These are phyloP conservation scores for Trichogramma dendrolimi DNA, from an alignment of 2,888 invertebrate species.

Conservation along the genomic window DNA sequence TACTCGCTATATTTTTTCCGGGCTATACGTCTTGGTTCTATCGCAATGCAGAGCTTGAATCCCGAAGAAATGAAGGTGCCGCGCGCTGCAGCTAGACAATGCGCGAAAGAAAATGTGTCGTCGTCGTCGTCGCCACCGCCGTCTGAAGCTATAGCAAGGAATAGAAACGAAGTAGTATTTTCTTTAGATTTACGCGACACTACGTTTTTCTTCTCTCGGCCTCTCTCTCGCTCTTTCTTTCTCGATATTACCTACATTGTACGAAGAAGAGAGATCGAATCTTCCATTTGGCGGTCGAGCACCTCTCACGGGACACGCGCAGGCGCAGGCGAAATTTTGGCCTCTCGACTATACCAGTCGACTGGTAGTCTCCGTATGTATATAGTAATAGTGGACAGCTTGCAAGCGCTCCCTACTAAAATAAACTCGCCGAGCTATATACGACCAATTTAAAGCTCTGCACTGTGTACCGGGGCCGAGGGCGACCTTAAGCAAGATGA, in stretches of 20 bases:
- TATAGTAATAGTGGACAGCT: not conserved
- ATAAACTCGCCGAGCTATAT: slow-evolving; percentile 1
- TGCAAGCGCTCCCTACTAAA: not conserved
- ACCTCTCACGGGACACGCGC: slow-evolving; percentile 39
- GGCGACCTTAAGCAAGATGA: slow-evolving; percentile 8
- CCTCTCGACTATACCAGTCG: too few species aligned
- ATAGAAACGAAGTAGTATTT: slow-evolving; percentile 39
- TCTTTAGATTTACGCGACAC: slow-evolving; percentile 45
- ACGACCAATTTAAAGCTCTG: slow-evolving; percentile 19
- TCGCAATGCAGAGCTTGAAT: too few species aligned
- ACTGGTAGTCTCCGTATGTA: too few species aligned
- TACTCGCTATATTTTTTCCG: not conserved
- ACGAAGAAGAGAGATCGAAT: slow-evolving; percentile 37
- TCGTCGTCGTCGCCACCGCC: slow-evolving; percentile 30
- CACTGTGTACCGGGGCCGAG: slow-evolving; percentile 1
- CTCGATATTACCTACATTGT: slow-evolving; percentile 34
- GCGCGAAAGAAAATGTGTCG: slow-evolving; percentile 29
- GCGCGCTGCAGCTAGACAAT: slow-evolving; percentile 14
- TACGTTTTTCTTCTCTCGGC: slow-evolving; percentile 23
- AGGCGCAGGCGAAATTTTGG: slow-evolving; percentile 11
- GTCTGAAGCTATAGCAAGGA: slow-evolving; percentile 31
- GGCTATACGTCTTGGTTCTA: not conserved
- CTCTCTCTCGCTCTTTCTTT: slow-evolving; percentile 4
- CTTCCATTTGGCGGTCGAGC: slow-evolving; percentile 41
- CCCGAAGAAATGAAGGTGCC: slow-evolving; percentile 10